phyloP scores from a whole-genome alignment of 2,888 invertebrate genomes.

The Papilio protenor region DNA sequence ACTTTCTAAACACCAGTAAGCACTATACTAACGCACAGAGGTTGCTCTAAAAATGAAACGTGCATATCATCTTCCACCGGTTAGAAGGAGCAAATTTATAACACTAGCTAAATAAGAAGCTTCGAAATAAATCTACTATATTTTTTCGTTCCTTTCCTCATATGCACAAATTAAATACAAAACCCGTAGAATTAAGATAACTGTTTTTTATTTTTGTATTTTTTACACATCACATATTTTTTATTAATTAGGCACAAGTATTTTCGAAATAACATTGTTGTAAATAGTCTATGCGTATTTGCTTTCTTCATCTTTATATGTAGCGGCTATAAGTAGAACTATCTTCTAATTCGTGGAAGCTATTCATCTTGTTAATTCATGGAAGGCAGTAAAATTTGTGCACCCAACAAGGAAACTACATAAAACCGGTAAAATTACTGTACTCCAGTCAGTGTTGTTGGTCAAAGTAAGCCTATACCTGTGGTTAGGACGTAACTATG shows the following conservation, averaged over 20 bases:
- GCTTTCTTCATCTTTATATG: neutral
- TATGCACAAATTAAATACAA: no score
- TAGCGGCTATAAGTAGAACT: neutral
- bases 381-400: neutral
- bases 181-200: no score
- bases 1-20: constrained; percentile 14
- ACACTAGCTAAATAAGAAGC: neutral
- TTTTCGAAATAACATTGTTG: no score
- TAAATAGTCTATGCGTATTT: neutral
- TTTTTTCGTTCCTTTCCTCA: neutral
- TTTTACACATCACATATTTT: no score
- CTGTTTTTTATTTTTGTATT: no score
- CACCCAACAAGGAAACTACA: neutral
- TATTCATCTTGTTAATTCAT: neutral
- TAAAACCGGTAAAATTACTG: neutral
- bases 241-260: no score
- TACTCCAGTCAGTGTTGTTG: neutral
- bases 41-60: neutral
- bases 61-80: neutral
- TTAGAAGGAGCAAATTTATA: neutral
- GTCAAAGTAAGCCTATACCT: constrained; percentile 5
- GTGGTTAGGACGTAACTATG: constrained; percentile 4
- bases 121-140: neutral
- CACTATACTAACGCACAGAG: neutral
- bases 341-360: no score